A percentile compares a stretch with the other conserved stretches of the same genome.
Conservation (phyloP, 1,140 invertebrate genomes). For the Acyrthosiphon pisum region DNA sequence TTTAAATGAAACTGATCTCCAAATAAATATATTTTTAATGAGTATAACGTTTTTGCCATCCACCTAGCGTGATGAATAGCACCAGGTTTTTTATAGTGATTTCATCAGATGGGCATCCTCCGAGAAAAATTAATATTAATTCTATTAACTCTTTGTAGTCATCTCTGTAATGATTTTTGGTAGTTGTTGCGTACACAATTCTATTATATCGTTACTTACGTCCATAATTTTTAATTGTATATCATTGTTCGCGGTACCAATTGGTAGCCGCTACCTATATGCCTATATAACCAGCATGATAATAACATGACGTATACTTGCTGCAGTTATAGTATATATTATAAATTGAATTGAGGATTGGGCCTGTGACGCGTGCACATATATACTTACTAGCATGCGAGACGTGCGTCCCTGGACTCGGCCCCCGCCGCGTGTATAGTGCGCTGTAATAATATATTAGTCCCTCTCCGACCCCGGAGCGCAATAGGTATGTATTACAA, state of each 20-base stretch:
- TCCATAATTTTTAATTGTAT: neutral
- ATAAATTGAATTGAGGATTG: neutral
- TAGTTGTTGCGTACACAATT: neutral
- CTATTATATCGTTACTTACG: neutral
- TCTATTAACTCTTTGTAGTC: neutral
- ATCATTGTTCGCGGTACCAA: neutral
- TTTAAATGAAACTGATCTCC: conserved; percentile 1
- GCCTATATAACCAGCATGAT: neutral
- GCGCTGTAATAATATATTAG: neutral
- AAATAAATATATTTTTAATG: conserved; percentile 2
- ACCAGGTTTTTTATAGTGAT: too few species aligned
- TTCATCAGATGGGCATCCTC: neutral
- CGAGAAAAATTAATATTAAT: neutral
- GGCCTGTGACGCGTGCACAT: neutral
- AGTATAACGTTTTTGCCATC: neutral
- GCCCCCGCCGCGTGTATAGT: neutral
- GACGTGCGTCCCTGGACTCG: neutral
- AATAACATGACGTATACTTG: neutral
- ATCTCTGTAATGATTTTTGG: neutral
- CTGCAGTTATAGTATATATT: neutral
- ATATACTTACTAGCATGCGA: neutral
- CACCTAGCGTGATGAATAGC: neutral
- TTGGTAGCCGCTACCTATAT: too few species aligned
- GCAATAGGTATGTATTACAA: conserved; percentile 4
- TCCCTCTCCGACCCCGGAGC: neutral